These are phyloP conservation scores for Euleptes europaea DNA, from an alignment of 2,113 vertebrate species.

Conservation along the genomic window DNA sequence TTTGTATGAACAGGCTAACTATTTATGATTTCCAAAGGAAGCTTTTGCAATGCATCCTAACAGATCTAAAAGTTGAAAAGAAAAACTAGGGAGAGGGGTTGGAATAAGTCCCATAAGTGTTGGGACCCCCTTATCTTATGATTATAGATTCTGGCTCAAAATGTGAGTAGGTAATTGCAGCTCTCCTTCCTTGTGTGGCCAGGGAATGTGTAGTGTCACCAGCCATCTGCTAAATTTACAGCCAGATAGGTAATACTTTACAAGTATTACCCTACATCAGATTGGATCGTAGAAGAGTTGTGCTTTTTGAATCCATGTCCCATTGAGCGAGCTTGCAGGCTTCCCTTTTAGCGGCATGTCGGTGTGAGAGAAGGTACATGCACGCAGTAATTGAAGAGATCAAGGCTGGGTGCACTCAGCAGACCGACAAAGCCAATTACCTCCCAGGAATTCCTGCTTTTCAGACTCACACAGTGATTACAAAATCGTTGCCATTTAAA, in stretches of 20 bases:
- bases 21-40: not conserved
- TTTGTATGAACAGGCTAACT: not conserved
- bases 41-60: not conserved
- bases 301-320: constrained; percentile 37
- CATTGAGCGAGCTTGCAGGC: constrained; percentile 36
- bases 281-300: constrained; percentile 18
- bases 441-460: constrained; percentile 71
- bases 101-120: not conserved
- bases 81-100: not conserved
- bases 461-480: constrained; percentile 67
- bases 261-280: not conserved
- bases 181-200: not conserved
- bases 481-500: constrained; percentile 72
- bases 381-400: constrained; percentile 69
- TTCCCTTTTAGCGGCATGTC: constrained; percentile 32
- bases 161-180: not conserved
- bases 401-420: constrained; percentile 65
- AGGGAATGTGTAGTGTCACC: not conserved
- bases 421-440: constrained; percentile 75
- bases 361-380: constrained; percentile 53
- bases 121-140: not conserved
- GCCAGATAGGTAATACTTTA: not conserved
- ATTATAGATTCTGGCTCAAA: not conserved
- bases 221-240: not conserved
- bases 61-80: not conserved